Percentiles rank a stretch among this genome's conserved stretches.
Conservation (phyloP, 2,888 invertebrate genomes). For the Drosophila borborema region DNA sequence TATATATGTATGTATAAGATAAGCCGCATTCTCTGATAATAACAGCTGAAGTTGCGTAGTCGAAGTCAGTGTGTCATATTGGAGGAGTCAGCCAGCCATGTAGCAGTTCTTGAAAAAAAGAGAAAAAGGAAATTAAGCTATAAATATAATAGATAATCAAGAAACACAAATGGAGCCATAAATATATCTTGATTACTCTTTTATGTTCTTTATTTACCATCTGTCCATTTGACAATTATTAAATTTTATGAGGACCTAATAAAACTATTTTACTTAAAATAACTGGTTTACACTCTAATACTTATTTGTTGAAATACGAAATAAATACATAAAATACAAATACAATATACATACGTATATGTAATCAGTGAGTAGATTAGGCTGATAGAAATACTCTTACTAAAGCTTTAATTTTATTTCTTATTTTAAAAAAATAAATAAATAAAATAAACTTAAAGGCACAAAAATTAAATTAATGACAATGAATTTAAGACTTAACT, state of each 20-base stretch:
- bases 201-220: too few species aligned
- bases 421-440: too few species aligned
- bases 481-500: too few species aligned
- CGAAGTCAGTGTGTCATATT: conserved; percentile 37
- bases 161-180: background rate
- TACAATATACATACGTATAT: too few species aligned
- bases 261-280: background rate
- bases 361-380: too few species aligned
- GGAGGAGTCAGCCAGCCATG: conserved; percentile 9
- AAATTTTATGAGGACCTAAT: too few species aligned
- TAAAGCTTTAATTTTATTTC: too few species aligned
- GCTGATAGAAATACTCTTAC: too few species aligned
- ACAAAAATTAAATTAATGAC: too few species aligned
- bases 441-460: too few species aligned
- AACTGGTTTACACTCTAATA: background rate
- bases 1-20: conserved; percentile 24
- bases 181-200: background rate
- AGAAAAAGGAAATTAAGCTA: background rate
- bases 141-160: background rate
- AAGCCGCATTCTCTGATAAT: conserved; percentile 51
- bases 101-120: conserved; percentile 3
- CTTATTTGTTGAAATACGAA: background rate
- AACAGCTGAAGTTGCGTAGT: conserved; percentile 52
- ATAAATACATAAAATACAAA: too few species aligned
- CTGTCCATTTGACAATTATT: too few species aligned